A percentile compares a stretch with the other conserved stretches of the same genome.
These are phyloP conservation scores for Pedionomus torquatus DNA, from an alignment of 2,113 vertebrate genomes.

Conservation along the genomic window DNA sequence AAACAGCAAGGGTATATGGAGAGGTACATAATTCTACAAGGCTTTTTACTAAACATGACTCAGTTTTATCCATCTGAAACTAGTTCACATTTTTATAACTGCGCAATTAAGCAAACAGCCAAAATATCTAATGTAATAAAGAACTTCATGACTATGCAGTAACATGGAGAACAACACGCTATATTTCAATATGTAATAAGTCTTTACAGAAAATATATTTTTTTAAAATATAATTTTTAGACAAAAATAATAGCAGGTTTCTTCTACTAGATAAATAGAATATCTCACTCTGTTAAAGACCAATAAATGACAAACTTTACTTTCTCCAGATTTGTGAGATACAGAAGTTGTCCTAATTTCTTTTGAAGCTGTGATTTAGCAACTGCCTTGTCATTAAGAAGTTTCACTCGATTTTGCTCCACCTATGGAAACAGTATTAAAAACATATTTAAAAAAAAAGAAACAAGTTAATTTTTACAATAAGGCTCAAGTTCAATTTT, in stretches of 20 bases:
- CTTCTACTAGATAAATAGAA: not conserved
- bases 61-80: not conserved
- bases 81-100: not conserved
- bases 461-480: not conserved
- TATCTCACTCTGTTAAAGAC: not conserved
- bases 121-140: not conserved
- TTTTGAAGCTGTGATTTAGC: slow-evolving; percentile 96
- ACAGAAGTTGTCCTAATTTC: slow-evolving; percentile 95
- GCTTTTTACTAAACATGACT: not conserved
- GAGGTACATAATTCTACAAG: not conserved
- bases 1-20: not conserved
- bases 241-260: not conserved
- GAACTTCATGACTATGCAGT: not conserved
- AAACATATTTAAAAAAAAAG: not conserved
- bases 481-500: not conserved
- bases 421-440: slow-evolving; percentile 78
- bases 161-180: not conserved
- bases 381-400: slow-evolving; percentile 93
- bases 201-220: not conserved
- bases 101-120: not conserved
- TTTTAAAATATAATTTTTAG: not conserved
- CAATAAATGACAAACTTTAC: slow-evolving; percentile 65
- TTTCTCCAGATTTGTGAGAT: slow-evolving; percentile 96
- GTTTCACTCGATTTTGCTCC: slow-evolving; percentile 93
- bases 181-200: not conserved